Percentiles rank a stretch among this genome's conserved stretches.
Conservation (phyloP, 92 coral and sea anemone species). For the Palythoa caribaeorum region DNA sequence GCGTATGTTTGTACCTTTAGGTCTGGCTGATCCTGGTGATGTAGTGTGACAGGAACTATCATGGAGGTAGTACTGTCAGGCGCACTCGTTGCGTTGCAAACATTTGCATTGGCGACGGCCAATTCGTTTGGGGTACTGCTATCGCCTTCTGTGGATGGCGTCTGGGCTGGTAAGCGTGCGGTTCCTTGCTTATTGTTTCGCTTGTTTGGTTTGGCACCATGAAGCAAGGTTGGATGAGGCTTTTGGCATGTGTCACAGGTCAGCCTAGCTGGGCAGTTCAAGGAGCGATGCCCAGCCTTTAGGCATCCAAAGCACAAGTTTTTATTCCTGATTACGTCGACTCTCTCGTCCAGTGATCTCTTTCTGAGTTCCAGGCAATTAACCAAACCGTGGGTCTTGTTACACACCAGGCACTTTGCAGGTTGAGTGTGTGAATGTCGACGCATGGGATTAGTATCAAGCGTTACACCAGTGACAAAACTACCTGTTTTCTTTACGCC, state of each 20-base stretch:
- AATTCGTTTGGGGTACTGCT: background rate
- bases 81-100: background rate
- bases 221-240: background rate
- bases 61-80: background rate
- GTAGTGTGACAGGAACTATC: slow-evolving; percentile 4
- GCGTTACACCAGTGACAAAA: background rate
- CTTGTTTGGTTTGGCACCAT: background rate
- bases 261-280: background rate
- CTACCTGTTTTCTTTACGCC: background rate
- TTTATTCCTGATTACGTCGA: background rate
- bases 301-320: background rate
- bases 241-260: background rate
- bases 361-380: background rate
- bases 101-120: background rate
- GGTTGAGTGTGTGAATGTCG: background rate
- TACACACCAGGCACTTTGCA: background rate
- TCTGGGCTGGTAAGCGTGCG: background rate
- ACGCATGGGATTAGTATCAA: background rate
- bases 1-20: slow-evolving; percentile 24
- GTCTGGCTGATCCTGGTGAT: slow-evolving; percentile 2
- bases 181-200: background rate
- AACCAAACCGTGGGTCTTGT: background rate
- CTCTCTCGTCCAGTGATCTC: background rate
- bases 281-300: background rate
- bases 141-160: background rate